Evolutionary conservation across 2,797 vertebrate species (phyloP).

Genomic region (Peromyscus aztecus): DNA sequence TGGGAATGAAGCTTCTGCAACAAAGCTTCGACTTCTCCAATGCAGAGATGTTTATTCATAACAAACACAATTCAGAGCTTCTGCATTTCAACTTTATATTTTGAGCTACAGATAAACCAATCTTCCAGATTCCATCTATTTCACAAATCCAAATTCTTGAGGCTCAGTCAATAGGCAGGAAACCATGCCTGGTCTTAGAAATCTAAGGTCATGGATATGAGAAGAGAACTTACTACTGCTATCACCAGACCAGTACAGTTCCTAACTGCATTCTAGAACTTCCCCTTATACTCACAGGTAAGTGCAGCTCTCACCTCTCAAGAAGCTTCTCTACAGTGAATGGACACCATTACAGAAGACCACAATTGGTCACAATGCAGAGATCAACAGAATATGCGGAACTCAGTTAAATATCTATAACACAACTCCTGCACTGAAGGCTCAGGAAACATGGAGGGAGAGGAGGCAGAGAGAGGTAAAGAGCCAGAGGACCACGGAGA

Average conservation of each 20-base stretch:
- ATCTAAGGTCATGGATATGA: background rate
- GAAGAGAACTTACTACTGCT: background rate
- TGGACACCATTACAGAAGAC: too few relatives aligned
- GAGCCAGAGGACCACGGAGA: background rate
- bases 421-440: background rate
- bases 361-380: background rate
- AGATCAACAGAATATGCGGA: background rate
- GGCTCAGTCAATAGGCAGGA: background rate
- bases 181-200: background rate
- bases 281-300: background rate
- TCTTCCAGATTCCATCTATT: background rate
- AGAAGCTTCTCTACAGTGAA: background rate
- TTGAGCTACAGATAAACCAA: background rate
- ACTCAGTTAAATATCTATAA: background rate
- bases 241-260: background rate
- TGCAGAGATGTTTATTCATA: constrained; percentile 18
- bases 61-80: constrained; percentile 7
- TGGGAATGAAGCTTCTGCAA: constrained; percentile 51
- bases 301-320: background rate
- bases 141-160: constrained; percentile 19
- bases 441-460: background rate
- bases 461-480: too few relatives aligned
- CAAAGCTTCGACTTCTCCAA: background rate
- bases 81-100: background rate
- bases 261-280: background rate